phyloP scores from a whole-genome alignment of 1,140 invertebrate genomes.

The Leptinotarsa defecta region DNA sequence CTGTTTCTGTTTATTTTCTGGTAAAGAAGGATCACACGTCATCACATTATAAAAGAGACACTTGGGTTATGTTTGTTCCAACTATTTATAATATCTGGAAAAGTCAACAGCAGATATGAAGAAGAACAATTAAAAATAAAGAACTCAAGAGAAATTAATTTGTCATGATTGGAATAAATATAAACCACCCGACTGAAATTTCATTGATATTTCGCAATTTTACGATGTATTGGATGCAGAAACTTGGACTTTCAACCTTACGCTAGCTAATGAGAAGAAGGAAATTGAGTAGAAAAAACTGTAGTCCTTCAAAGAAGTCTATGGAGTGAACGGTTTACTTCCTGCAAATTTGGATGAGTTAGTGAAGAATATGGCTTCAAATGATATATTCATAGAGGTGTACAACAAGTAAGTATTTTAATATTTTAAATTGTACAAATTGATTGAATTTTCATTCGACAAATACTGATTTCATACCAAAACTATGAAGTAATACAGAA shows the following conservation, averaged over 20 bases:
- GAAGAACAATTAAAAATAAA: no score
- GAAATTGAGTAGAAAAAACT: constrained; percentile 66
- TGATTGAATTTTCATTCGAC: not conserved
- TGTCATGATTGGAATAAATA: no score
- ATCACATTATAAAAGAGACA: no score
- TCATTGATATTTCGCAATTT: constrained; percentile 19
- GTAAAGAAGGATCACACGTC: no score
- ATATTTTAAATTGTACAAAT: not conserved
- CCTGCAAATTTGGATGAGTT: constrained; percentile 59
- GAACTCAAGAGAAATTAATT: no score
- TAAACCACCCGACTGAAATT: no score
- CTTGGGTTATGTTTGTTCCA: no score
- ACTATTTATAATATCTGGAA: no score
- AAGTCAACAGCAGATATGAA: no score
- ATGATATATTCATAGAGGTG: constrained; percentile 42
- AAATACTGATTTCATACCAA: no score
- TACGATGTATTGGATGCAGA: constrained; percentile 70
- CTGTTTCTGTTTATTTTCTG: no score
- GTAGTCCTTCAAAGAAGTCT: constrained; percentile 71
- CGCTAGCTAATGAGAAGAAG: constrained; percentile 69
- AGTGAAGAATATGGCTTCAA: constrained; percentile 58
- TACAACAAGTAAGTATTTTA: constrained; percentile 43
- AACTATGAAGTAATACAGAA: no score
- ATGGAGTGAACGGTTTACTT: constrained; percentile 60
- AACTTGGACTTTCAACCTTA: constrained; percentile 79